These are phyloP conservation scores for Mystacides longicornis DNA, from an alignment of 2,888 invertebrate species.

Conservation along the genomic window DNA sequence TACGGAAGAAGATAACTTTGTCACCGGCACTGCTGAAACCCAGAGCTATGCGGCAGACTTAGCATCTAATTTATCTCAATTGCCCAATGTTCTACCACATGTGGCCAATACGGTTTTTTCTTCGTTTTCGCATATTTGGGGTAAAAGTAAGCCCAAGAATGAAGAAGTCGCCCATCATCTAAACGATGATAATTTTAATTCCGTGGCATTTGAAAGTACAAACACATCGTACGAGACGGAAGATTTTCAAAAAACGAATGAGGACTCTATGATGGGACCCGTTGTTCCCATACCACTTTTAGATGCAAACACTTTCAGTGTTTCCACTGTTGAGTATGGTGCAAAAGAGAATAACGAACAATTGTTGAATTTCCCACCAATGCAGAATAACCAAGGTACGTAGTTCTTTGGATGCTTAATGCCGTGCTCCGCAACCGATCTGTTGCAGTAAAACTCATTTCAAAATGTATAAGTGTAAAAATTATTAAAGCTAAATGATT, in stretches of 20 bases:
- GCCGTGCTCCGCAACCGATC: no score
- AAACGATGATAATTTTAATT: no score
- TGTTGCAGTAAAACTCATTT: no score
- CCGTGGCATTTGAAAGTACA: no score
- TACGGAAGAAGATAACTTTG: conserved; percentile 31
- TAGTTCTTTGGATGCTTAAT: no score
- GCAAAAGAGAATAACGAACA: no score
- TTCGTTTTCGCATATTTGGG: conserved; percentile 51
- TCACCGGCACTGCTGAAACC: conserved; percentile 22
- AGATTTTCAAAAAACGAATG: no score
- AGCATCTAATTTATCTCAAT: conserved; percentile 50
- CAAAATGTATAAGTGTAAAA: no score
- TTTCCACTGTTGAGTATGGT: no score
- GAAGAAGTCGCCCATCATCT: conserved; percentile 17
- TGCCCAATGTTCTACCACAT: conserved; percentile 52
- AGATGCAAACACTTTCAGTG: conserved; percentile 29
- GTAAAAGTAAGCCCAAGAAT: conserved; percentile 18
- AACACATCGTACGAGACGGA: conserved; percentile 25
- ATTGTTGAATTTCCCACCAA: no score
- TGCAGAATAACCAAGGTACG: no score
- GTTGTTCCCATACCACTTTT: conserved; percentile 28
- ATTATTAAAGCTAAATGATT: no score
- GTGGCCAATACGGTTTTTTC: conserved; percentile 58
- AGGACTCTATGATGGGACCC: background rate
- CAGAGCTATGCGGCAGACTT: conserved; percentile 42